Percentiles rank a stretch among this genome's conserved stretches.
Conservation (phyloP, 2,797 vertebrate genomes). For the Heteromormyrus szaboi region DNA sequence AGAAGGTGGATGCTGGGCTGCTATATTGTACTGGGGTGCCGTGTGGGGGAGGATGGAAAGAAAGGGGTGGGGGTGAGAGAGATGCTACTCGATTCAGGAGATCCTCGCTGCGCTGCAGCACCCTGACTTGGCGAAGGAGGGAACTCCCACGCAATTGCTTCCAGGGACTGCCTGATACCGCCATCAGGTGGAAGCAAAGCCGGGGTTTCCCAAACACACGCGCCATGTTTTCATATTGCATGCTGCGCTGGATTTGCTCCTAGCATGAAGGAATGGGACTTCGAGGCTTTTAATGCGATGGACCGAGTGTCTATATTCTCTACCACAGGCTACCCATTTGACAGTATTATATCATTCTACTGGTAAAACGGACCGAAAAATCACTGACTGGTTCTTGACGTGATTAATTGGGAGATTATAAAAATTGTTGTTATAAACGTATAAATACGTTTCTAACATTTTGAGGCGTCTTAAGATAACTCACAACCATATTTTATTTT, state of each 20-base stretch:
- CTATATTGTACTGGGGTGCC: constrained; percentile 29
- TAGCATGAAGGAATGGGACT: constrained; percentile 12
- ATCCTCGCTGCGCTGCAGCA: constrained; percentile 56
- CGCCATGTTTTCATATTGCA: constrained; percentile 22
- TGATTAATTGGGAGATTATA: neutral
- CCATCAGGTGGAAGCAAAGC: constrained; percentile 65
- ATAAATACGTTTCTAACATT: neutral
- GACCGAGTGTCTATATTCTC: neutral
- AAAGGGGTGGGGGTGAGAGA: constrained; percentile 15
- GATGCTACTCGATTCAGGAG: constrained; percentile 45
- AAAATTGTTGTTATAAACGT: neutral
- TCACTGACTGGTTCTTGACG: neutral
- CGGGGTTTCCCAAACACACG: constrained; percentile 46
- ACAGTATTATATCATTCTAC: neutral
- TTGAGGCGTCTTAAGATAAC: neutral
- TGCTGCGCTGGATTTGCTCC: constrained; percentile 13
- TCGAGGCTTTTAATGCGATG: neutral
- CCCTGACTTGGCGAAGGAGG: constrained; percentile 67
- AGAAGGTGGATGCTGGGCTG: constrained; percentile 27
- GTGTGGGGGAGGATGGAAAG: constrained; percentile 31
- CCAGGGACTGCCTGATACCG: constrained; percentile 56
- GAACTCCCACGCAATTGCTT: constrained; percentile 64
- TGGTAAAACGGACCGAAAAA: neutral
- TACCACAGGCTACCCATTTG: neutral
- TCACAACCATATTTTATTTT: neutral